A percentile compares a stretch with the other conserved stretches of the same genome.
These are phyloP conservation scores for Thysanoteuthis rhombus DNA, from an alignment of 2,888 invertebrate species.

Conservation along the genomic window DNA sequence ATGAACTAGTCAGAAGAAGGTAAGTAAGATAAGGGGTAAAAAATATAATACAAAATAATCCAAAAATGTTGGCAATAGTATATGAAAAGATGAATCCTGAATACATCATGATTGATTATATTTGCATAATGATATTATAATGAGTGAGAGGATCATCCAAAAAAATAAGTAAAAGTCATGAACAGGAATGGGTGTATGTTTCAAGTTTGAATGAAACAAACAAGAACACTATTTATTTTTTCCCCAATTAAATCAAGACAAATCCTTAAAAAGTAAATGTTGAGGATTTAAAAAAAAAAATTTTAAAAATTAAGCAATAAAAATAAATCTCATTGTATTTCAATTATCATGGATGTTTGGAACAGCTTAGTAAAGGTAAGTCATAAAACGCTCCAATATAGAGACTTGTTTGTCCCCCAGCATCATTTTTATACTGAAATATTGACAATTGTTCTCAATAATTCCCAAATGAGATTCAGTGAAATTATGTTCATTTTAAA, in stretches of 20 bases:
- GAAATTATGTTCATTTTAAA: neutral
- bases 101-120: neutral
- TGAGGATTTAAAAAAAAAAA: too few species aligned
- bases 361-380: neutral
- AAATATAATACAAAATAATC: neutral
- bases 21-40: neutral
- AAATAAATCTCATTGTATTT: neutral
- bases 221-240: neutral
- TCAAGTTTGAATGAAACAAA: neutral
- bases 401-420: neutral
- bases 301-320: neutral
- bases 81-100: neutral
- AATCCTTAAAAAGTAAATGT: too few species aligned
- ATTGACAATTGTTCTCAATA: neutral
- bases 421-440: neutral
- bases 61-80: neutral
- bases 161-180: neutral
- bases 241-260: too few species aligned
- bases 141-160: neutral
- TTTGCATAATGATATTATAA: neutral
- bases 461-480: neutral
- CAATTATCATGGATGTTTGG: neutral
- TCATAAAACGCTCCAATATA: neutral
- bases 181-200: neutral
- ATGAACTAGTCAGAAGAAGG: neutral